These are phyloP conservation scores for Drosophila jambulina DNA, from an alignment of 1,140 invertebrate species.

Conservation along the genomic window DNA sequence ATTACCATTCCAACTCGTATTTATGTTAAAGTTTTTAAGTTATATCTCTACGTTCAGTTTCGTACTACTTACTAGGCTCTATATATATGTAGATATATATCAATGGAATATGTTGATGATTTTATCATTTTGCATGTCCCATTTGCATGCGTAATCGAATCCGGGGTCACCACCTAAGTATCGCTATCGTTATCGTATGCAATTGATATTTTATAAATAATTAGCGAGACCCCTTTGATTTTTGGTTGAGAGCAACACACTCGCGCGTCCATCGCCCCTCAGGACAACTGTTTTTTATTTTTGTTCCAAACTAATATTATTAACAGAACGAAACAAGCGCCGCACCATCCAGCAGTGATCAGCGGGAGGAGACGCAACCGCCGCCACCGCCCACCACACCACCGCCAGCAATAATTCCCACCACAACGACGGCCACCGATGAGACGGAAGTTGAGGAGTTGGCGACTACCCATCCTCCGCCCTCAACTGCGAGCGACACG, in stretches of 20 bases:
- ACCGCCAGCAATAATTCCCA: conserved; percentile 62
- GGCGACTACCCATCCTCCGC: conserved; percentile 12
- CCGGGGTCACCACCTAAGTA: conserved; percentile 29
- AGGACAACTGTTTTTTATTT: conserved; percentile 72
- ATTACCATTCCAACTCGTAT: conserved; percentile 38
- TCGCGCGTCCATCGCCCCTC: conserved; percentile 42
- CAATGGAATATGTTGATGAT: conserved; percentile 51
- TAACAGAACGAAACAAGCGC: conserved; percentile 84
- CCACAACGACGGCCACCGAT: conserved; percentile 51
- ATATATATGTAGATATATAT: conserved; percentile 32
- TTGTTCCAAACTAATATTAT: conserved; percentile 84
- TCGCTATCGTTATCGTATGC: conserved; percentile 43
- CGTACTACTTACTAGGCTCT: conserved; percentile 26
- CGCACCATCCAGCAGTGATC: conserved; percentile 43
- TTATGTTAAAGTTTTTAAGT: conserved; percentile 46
- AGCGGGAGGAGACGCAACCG: conserved; percentile 54
- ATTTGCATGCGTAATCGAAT: conserved; percentile 62
- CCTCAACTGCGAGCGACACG: conserved; percentile 60
- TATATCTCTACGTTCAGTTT: conserved; percentile 46
- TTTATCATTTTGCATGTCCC: conserved; percentile 67
- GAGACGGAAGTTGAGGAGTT: conserved; percentile 67
- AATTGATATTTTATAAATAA: conserved; percentile 31
- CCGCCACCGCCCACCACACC: conserved; percentile 70
- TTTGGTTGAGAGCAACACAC: conserved; percentile 49
- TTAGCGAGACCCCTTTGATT: conserved; percentile 51